These are phyloP conservation scores for Spermophilus dauricus DNA, from an alignment of 2,113 vertebrate genomes.

Conservation along the genomic window DNA sequence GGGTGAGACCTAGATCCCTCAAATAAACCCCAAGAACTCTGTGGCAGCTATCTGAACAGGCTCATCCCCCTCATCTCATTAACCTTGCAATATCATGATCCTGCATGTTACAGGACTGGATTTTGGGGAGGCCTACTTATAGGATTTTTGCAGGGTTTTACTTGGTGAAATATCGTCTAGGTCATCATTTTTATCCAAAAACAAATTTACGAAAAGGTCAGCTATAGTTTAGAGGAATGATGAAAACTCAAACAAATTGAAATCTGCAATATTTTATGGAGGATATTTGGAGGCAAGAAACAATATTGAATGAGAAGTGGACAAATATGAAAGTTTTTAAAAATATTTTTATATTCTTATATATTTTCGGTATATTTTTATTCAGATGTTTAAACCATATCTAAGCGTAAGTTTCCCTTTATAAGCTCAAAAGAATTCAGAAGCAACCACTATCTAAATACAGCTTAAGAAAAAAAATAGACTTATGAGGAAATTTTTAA, in stretches of 20 bases:
- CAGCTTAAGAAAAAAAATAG: background rate
- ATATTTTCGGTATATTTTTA: background rate
- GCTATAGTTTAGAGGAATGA: background rate
- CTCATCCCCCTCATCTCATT: background rate
- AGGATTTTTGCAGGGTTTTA: background rate
- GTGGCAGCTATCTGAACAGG: background rate
- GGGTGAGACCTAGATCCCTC: background rate
- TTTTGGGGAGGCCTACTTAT: background rate
- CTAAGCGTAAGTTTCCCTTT: background rate
- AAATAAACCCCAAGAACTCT: background rate
- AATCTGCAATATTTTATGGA: background rate
- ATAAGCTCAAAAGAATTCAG: constrained; percentile 12
- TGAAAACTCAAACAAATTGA: constrained; percentile 64
- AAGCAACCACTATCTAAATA: background rate
- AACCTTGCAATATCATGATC: background rate
- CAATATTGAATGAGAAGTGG: constrained; percentile 34
- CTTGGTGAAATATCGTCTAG: constrained; percentile 33
- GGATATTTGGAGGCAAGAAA: constrained; percentile 11
- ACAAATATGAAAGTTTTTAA: constrained; percentile 40
- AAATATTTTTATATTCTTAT: no score
- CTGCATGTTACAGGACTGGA: background rate
- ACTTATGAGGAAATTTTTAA: constrained; percentile 62
- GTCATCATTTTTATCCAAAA: constrained; percentile 62
- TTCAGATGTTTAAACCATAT: constrained; percentile 43
- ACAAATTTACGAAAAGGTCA: constrained; percentile 55